phyloP scores from a whole-genome alignment of 1,140 invertebrate genomes.

The Tetramorium parvispinum region DNA sequence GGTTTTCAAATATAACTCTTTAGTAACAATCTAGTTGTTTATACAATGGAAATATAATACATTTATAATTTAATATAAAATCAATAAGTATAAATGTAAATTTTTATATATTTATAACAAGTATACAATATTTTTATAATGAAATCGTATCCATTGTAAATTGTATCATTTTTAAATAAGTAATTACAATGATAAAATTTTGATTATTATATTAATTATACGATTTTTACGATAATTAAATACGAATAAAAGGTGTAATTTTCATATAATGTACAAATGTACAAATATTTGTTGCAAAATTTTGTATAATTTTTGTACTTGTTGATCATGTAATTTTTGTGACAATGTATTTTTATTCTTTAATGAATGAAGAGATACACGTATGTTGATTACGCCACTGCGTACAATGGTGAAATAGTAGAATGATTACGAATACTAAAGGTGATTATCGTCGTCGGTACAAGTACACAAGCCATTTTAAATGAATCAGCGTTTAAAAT shows the following conservation, averaged over 20 bases:
- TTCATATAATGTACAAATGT: no score
- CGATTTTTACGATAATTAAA: background rate
- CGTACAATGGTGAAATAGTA: background rate
- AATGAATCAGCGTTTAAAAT: slow-evolving; percentile 46
- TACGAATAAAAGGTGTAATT: no score
- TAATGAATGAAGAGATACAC: background rate
- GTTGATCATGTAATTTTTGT: background rate
- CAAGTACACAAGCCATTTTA: background rate
- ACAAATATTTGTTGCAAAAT: background rate
- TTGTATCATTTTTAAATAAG: background rate
- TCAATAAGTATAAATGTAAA: no score
- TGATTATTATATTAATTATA: background rate
- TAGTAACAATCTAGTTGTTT: background rate
- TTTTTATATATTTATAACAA: no score
- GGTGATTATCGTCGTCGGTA: background rate
- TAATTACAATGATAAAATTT: background rate
- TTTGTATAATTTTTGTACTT: background rate
- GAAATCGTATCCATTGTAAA: background rate
- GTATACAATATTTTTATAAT: no score
- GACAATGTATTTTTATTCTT: no score
- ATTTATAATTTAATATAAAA: no score
- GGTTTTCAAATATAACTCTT: background rate
- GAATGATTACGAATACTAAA: slow-evolving; percentile 16
- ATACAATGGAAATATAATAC: no score
- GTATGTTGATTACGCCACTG: background rate